Percentiles rank a stretch among this genome's conserved stretches.
Conservation (phyloP, 2,888 invertebrate species). For the Sinelater perroti region DNA sequence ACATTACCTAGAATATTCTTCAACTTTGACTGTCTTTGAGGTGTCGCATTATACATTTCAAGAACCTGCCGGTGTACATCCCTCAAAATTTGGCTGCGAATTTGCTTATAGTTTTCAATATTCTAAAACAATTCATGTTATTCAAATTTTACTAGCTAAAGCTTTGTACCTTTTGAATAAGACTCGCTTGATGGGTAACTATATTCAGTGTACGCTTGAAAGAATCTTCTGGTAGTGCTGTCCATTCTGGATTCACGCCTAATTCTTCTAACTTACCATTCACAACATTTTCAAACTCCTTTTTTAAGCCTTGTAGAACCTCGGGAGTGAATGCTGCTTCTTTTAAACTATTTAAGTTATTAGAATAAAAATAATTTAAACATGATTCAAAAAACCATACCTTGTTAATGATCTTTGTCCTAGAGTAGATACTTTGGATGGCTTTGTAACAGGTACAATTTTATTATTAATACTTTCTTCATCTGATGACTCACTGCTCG, state of each 20-base stretch:
- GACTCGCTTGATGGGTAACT: conserved; percentile 66
- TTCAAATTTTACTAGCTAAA: background rate
- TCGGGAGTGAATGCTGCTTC: conserved; percentile 39
- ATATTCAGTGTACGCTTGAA: conserved; percentile 67
- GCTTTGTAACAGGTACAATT: conserved; percentile 8
- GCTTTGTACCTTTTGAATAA: conserved; percentile 65
- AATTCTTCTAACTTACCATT: conserved; percentile 66
- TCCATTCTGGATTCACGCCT: conserved; percentile 72
- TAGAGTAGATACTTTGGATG: conserved; percentile 41
- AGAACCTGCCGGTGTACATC: conserved; percentile 13
- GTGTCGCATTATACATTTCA: conserved; percentile 1
- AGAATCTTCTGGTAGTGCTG: conserved; percentile 64
- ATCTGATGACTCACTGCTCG: conserved; percentile 14
- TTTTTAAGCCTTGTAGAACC: conserved; percentile 37
- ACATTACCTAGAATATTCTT: conserved; percentile 3
- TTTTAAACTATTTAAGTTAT: conserved; percentile 40
- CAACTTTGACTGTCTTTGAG: conserved; percentile 6
- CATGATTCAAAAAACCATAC: conserved; percentile 30
- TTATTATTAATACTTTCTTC: conserved; percentile 10
- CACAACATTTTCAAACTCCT: conserved; percentile 54
- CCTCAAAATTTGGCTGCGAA: conserved; percentile 20
- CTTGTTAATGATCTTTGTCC: conserved; percentile 45
- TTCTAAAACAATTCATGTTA: conserved; percentile 15
- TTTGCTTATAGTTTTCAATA: conserved; percentile 24
- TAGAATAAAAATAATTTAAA: background rate